Conservation (phyloP, 2,113 vertebrate genomes). For the Pelodiscus sinensis region DNA sequence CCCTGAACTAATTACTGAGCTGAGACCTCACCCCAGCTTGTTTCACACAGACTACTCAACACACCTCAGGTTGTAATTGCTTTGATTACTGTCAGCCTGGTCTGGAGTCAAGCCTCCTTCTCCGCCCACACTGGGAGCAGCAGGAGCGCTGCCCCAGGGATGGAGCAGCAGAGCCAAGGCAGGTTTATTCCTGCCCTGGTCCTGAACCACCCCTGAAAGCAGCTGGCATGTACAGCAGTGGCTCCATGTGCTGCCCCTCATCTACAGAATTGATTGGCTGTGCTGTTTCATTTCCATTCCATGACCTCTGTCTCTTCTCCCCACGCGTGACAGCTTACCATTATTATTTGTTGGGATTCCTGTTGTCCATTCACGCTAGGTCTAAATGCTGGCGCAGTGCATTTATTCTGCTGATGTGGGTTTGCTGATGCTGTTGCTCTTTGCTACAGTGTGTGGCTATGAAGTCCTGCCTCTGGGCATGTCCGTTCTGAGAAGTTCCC, state of each 20-base stretch:
- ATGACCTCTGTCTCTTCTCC: neutral
- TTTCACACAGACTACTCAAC: fast-evolving
- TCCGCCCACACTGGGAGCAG: no score
- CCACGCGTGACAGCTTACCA: fast-evolving
- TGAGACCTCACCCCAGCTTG: neutral
- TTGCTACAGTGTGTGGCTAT: neutral
- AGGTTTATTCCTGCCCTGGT: no score
- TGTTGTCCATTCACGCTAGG: fast-evolving
- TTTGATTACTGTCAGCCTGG: fast-evolving
- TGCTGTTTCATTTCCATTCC: neutral
- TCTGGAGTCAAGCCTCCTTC: neutral
- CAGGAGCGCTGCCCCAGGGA: no score
- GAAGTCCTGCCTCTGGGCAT: fast-evolving
- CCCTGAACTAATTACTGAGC: neutral
- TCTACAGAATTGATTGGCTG: neutral
- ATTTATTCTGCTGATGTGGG: neutral
- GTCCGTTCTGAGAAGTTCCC: neutral
- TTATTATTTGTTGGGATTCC: neutral
- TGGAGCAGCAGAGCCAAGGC: no score
- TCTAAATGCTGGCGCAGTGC: fast-evolving
- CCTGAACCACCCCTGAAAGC: no score
- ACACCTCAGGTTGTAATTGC: fast-evolving
- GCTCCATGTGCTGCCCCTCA: no score
- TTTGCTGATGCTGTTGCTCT: neutral
- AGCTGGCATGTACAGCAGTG: no score